Percentiles rank a stretch among this genome's conserved stretches.
phyloP scores from a whole-genome alignment of 2,113 vertebrate genomes.

The Dasyurus viverrinus region DNA sequence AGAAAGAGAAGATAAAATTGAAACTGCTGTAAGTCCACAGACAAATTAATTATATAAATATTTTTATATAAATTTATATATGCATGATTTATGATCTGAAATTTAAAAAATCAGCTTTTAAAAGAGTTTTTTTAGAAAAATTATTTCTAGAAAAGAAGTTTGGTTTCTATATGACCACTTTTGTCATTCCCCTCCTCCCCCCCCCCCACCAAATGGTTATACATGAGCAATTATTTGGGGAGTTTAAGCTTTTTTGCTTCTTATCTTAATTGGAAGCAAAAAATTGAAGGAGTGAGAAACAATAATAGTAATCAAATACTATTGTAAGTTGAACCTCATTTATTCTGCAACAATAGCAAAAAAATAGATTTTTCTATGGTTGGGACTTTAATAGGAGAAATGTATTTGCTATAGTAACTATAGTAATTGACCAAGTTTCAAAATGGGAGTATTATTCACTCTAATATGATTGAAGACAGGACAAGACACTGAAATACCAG shows the following conservation, averaged over 20 bases:
- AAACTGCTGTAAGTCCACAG: constrained; percentile 9
- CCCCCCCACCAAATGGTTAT: neutral
- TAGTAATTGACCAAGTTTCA: neutral
- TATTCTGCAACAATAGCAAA: constrained; percentile 21
- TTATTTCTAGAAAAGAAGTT: constrained; percentile 50
- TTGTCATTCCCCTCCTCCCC: neutral
- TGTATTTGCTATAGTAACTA: neutral
- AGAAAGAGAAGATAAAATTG: constrained; percentile 45
- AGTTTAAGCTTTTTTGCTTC: constrained; percentile 42
- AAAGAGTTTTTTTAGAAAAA: constrained; percentile 60
- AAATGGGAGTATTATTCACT: neutral
- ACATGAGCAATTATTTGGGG: constrained; percentile 19
- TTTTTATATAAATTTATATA: constrained; percentile 62
- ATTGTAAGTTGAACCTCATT: constrained; percentile 44
- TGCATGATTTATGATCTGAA: constrained; percentile 52
- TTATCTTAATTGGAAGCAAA: constrained; percentile 32
- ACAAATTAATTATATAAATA: constrained; percentile 33
- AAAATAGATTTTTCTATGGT: constrained; percentile 21
- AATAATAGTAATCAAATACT: constrained; percentile 3
- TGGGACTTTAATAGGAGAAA: neutral
- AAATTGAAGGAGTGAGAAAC: constrained; percentile 34
- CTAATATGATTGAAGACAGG: neutral
- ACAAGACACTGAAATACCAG: neutral
- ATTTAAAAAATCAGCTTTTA: constrained; percentile 38
- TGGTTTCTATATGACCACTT: constrained; percentile 38